These are phyloP conservation scores for Diplosoma virens DNA, from an alignment of 23 tunicate genomes.

Conservation along the genomic window DNA sequence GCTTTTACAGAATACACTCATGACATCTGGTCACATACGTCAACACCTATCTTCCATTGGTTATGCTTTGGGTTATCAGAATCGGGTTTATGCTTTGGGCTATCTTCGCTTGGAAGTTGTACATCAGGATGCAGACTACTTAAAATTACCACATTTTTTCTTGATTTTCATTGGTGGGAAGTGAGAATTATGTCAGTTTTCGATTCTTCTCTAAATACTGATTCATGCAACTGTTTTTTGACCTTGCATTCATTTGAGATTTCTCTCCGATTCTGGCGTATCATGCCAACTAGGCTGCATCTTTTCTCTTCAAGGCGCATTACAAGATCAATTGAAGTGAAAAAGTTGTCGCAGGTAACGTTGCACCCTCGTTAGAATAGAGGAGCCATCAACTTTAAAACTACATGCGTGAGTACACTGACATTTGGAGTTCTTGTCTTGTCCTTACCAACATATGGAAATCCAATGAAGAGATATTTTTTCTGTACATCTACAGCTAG, in stretches of 20 bases:
- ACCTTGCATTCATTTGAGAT: not conserved
- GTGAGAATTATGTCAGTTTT: not conserved
- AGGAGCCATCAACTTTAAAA: not conserved
- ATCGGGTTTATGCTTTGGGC: not conserved
- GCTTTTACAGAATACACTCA: not conserved
- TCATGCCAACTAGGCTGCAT: not conserved
- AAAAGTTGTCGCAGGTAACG: too few species aligned
- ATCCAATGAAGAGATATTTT: not conserved
- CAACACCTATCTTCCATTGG: not conserved
- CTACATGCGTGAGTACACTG: not conserved
- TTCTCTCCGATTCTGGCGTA: not conserved
- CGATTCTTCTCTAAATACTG: not conserved
- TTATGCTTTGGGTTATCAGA: not conserved
- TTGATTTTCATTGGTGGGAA: not conserved
- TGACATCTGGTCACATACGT: constrained; percentile 4
- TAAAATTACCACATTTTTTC: not conserved
- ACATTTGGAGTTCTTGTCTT: not conserved
- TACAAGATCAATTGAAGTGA: too few species aligned
- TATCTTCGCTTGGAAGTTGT: not conserved
- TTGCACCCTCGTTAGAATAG: not conserved
- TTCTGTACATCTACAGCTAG: constrained; percentile 1
- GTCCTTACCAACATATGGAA: constrained; percentile 1
- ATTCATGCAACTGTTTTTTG: not conserved
- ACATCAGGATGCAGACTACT: not conserved
- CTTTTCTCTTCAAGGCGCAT: too few species aligned